Evolutionary conservation across 1,140 invertebrate species (phyloP).

Genomic region (Scaptomyza graminum): DNA sequence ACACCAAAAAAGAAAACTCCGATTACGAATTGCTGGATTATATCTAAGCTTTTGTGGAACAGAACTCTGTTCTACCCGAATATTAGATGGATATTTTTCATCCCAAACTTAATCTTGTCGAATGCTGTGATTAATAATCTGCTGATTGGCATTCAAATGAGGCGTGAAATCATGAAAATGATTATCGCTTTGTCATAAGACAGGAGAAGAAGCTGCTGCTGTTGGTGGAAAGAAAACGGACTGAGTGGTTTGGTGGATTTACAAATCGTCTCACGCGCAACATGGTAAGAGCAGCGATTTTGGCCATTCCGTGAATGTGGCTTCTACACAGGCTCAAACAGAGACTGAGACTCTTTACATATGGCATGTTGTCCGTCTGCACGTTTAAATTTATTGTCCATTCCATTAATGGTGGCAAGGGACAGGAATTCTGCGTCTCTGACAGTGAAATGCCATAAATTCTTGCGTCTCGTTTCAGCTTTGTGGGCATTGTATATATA

Average conservation of each 20-base stretch:
- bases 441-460: conserved; percentile 82
- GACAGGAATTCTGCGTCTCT: conserved; percentile 79
- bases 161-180: conserved; percentile 47
- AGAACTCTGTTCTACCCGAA: no score
- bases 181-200: conserved; percentile 67
- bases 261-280: conserved; percentile 78
- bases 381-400: conserved; percentile 81
- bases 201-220: conserved; percentile 8
- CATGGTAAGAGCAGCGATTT: conserved; percentile 57
- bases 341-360: conserved; percentile 61
- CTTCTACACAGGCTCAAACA: conserved; percentile 37
- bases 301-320: conserved; percentile 69
- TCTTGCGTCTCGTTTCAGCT: conserved; percentile 73
- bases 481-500: conserved; percentile 69
- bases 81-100: no score
- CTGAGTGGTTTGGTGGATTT: conserved; percentile 36
- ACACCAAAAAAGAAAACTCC: no score
- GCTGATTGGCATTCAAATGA: conserved; percentile 24
- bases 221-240: conserved; percentile 4
- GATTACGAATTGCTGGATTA: no score
- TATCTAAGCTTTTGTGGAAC: no score
- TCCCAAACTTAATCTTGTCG: neutral
- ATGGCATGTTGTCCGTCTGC: conserved; percentile 77
- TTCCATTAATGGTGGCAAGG: conserved; percentile 81
- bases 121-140: conserved; percentile 19